These are phyloP conservation scores for Ellobium chinense DNA, from an alignment of 2,888 invertebrate species.

Conservation along the genomic window DNA sequence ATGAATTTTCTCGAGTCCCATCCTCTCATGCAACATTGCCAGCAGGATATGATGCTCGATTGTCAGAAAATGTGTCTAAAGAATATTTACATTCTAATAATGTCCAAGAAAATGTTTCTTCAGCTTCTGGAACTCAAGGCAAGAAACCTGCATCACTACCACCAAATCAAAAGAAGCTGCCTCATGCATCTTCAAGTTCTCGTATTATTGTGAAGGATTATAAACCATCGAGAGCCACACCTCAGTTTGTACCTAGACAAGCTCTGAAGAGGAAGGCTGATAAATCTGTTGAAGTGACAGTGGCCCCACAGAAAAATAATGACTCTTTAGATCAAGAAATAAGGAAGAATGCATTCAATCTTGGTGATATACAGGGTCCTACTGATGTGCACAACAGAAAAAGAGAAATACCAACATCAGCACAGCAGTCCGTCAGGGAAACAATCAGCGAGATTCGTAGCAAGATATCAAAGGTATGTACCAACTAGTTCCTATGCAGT, in stretches of 20 bases:
- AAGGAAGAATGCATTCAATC: slow-evolving; percentile 62
- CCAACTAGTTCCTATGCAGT: too few relatives aligned
- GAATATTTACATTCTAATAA: neutral
- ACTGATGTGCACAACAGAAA: slow-evolving; percentile 38
- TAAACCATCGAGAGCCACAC: slow-evolving; percentile 52
- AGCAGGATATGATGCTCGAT: slow-evolving; percentile 59
- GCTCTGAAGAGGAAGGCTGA: slow-evolving; percentile 49
- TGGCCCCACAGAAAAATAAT: neutral
- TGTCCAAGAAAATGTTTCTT: too few relatives aligned
- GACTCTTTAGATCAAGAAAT: slow-evolving; percentile 59
- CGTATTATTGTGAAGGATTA: slow-evolving; percentile 57
- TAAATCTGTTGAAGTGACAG: neutral
- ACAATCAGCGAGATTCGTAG: slow-evolving; percentile 67
- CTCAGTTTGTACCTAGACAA: slow-evolving; percentile 71
- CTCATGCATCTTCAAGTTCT: neutral
- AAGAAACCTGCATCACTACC: neutral
- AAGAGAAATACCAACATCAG: slow-evolving; percentile 32
- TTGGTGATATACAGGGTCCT: slow-evolving; percentile 66
- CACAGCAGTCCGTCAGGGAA: slow-evolving; percentile 60
- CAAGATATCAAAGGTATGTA: slow-evolving; percentile 62
- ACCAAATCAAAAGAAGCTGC: neutral
- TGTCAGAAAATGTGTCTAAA: neutral
- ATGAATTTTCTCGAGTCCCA: slow-evolving; percentile 62
- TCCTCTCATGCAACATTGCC: slow-evolving; percentile 66
- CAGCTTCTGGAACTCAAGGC: neutral